Conservation (phyloP, 2,797 vertebrate genomes). For the Thaleichthys pacificus region DNA sequence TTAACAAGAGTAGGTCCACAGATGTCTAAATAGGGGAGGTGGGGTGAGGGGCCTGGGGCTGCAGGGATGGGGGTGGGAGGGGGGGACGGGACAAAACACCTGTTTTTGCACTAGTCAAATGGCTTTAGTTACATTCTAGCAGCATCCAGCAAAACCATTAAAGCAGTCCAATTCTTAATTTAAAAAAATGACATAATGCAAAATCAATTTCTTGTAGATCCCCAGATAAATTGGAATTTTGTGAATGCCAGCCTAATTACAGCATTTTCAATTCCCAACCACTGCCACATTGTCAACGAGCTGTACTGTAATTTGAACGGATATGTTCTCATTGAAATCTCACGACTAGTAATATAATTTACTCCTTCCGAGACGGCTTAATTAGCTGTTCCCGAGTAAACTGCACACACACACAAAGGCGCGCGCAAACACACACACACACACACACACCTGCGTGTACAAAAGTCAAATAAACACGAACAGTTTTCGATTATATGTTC, state of each 20-base stretch:
- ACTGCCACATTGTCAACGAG: not conserved
- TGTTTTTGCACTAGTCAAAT: not conserved
- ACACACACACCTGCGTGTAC: not conserved
- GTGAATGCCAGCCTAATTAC: not conserved
- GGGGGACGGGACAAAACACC: not conserved
- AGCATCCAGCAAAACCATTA: not conserved
- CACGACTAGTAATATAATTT: not conserved
- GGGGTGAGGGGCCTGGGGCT: not conserved
- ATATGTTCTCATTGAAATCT: not conserved
- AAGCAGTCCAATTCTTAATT: not conserved
- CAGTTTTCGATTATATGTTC: not conserved
- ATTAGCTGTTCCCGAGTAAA: not conserved
- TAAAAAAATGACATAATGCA: not conserved
- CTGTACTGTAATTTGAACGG: conserved; percentile 1
- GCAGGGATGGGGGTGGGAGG: no score
- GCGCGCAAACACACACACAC: not conserved
- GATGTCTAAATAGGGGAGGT: not conserved
- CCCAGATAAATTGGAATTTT: not conserved
- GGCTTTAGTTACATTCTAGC: not conserved
- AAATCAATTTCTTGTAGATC: not conserved
- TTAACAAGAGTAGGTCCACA: not conserved
- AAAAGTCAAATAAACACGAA: not conserved
- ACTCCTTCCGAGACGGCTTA: not conserved
- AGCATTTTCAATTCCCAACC: not conserved
- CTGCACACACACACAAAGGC: no score